A percentile compares a stretch with the other conserved stretches of the same genome.
Evolutionary conservation across 2,797 vertebrate genomes (phyloP).

Genomic region (Novumbra hubbsi): DNA sequence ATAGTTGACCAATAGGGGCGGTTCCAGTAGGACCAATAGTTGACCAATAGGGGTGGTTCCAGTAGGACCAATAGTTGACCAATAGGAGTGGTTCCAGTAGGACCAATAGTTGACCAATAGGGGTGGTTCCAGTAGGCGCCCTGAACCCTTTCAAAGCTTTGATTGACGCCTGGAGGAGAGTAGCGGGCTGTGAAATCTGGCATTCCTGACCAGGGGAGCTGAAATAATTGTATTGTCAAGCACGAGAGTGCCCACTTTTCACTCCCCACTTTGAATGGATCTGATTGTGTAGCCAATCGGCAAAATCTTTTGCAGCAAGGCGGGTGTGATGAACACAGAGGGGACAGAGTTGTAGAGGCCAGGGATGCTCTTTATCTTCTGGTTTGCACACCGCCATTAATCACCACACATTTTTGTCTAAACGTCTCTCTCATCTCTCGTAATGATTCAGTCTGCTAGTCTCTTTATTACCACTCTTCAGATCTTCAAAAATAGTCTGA

Average conservation of each 20-base stretch:
- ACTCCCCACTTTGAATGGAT: conserved; percentile 79
- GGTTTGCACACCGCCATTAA: conserved; percentile 28
- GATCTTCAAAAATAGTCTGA: neutral
- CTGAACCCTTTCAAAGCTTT: conserved; percentile 62
- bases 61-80: too few relatives aligned
- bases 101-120: too few relatives aligned
- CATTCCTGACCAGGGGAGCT: conserved; percentile 96
- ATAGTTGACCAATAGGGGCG: too few relatives aligned
- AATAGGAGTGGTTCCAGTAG: conserved; percentile 51
- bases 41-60: conserved; percentile 51
- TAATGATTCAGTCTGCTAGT: neutral
- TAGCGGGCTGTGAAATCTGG: conserved; percentile 92
- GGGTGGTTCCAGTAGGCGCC: conserved; percentile 52
- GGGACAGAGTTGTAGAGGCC: conserved; percentile 65
- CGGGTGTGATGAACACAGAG: conserved; percentile 80
- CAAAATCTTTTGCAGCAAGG: conserved; percentile 87
- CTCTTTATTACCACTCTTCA: neutral
- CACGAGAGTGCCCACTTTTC: conserved; percentile 84
- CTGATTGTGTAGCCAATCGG: conserved; percentile 91
- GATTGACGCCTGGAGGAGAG: conserved; percentile 79
- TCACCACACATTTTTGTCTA: conserved; percentile 41
- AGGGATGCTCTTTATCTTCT: conserved; percentile 47
- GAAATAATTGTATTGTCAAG: conserved; percentile 97
- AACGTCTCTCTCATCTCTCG: neutral
- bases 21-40: conserved; percentile 49